Evolutionary conservation across 2,113 vertebrate genomes (phyloP).

Genomic region (Prionailurus bengalensis): DNA sequence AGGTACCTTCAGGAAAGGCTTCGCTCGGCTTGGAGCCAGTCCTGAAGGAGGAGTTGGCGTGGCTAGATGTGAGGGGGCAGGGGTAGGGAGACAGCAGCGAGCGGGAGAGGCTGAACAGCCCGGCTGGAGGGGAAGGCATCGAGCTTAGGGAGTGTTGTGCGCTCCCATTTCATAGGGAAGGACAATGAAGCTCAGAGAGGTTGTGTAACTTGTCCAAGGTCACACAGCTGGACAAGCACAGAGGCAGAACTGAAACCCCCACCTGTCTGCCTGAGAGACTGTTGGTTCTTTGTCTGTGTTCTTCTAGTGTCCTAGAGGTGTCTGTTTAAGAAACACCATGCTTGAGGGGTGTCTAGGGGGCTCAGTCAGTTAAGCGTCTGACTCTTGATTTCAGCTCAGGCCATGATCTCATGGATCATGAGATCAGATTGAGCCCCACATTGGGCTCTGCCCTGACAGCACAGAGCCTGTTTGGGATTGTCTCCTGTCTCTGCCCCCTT

Average conservation of each 20-base stretch:
- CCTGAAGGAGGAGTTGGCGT: background rate
- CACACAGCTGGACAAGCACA: background rate
- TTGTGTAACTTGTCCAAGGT: background rate
- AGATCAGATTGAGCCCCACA: too few species aligned
- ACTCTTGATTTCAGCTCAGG: too few species aligned
- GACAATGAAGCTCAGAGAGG: background rate
- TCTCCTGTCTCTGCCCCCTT: too few species aligned
- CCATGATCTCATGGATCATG: too few species aligned
- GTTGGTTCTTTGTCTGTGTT: background rate
- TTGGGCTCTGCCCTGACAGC: too few species aligned
- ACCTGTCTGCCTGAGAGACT: background rate
- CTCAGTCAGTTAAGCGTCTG: too few species aligned
- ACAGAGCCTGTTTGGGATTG: too few species aligned
- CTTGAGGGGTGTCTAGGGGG: background rate
- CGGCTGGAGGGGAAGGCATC: background rate
- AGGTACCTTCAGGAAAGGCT: background rate
- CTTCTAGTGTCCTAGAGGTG: background rate
- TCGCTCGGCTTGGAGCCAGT: background rate
- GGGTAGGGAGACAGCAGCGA: background rate
- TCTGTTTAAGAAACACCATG: background rate
- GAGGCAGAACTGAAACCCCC: background rate
- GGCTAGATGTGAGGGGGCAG: background rate
- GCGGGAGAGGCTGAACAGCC: background rate
- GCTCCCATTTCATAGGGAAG: background rate
- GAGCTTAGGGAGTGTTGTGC: rapidly evolving